Evolutionary conservation across 1,140 invertebrate species (phyloP).

Genomic region (Trinorchestia longiramus): DNA sequence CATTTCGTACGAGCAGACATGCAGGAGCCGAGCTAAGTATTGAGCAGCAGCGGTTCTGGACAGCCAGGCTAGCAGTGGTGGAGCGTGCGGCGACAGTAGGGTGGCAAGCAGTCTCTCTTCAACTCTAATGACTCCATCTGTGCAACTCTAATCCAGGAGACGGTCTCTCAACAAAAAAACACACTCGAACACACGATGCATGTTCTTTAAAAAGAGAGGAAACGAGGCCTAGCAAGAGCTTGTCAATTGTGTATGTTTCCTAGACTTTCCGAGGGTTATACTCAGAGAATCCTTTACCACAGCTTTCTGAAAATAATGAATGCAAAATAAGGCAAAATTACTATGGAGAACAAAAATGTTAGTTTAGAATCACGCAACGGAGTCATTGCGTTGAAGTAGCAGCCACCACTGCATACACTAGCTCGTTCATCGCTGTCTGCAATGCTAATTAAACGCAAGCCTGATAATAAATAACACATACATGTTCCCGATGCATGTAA

Average conservation of each 20-base stretch:
- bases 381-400: neutral
- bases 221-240: neutral
- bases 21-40: neutral
- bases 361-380: neutral
- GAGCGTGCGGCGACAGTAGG: neutral
- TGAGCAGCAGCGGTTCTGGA: neutral
- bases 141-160: neutral
- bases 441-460: neutral
- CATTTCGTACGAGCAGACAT: neutral
- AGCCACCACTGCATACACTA: neutral
- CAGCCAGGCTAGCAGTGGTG: neutral
- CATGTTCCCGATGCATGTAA: neutral
- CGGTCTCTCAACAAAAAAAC: neutral
- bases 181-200: neutral
- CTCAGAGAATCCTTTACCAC: too few relatives aligned
- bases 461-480: neutral
- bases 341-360: too few relatives aligned
- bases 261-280: too few relatives aligned
- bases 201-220: neutral
- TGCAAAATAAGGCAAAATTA: too few relatives aligned
- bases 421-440: neutral
- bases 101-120: neutral
- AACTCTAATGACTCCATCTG: neutral
- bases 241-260: neutral
- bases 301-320: too few relatives aligned